A percentile compares a stretch with the other conserved stretches of the same genome.
Evolutionary conservation across 1,140 invertebrate species (phyloP).

Genomic region (Temnothorax nylanderi): DNA sequence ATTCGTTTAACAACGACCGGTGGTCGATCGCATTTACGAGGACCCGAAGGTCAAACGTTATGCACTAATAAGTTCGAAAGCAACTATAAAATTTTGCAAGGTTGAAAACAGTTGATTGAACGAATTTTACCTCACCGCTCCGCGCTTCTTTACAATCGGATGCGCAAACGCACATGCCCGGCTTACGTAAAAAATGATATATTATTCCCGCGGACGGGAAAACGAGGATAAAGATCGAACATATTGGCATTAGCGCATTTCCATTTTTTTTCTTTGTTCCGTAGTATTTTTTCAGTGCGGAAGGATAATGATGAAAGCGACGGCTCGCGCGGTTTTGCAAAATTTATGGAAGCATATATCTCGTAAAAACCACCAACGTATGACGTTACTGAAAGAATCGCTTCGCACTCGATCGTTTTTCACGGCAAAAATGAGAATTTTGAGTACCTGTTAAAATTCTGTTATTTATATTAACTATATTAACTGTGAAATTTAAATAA

Average conservation of each 20-base stretch:
- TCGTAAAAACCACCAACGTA: neutral
- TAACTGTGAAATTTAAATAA: neutral
- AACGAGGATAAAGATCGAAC: conserved; percentile 19
- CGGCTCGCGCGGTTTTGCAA: neutral
- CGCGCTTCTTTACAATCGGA: neutral
- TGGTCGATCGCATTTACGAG: conserved; percentile 2
- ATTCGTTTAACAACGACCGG: conserved; percentile 14
- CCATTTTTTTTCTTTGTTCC: neutral
- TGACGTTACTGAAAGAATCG: neutral
- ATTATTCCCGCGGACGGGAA: conserved; percentile 7
- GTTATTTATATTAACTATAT: neutral
- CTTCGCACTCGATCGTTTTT: neutral
- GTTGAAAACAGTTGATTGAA: conserved; percentile 36
- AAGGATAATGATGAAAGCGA: neutral
- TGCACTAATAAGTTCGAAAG: conserved; percentile 60
- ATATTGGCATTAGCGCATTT: conserved; percentile 4
- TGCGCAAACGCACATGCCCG: neutral
- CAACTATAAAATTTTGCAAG: conserved; percentile 55
- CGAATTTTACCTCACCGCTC: neutral
- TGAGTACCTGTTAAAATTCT: neutral
- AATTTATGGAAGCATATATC: conserved; percentile 51
- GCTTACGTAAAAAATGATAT: conserved; percentile 30
- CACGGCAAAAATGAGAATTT: neutral
- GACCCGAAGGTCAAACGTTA: conserved; percentile 52
- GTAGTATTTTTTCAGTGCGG: neutral